Percentiles rank a stretch among this genome's conserved stretches.
Evolutionary conservation across 2,888 invertebrate genomes (phyloP).

Genomic region (Pachymerium ferrugineum): DNA sequence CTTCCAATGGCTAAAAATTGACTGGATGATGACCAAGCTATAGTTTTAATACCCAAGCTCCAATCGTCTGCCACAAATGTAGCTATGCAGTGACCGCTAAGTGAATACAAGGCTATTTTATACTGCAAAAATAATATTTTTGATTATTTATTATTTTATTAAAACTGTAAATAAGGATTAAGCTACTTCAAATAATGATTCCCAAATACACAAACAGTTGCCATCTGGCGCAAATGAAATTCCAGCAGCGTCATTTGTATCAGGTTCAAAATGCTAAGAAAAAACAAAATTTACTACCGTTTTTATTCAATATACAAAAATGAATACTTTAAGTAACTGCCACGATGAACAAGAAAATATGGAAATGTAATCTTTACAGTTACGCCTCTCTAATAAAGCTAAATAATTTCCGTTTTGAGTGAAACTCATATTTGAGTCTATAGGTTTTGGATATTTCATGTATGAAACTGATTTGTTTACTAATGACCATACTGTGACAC

Average conservation of each 20-base stretch:
- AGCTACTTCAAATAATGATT: conserved; percentile 42
- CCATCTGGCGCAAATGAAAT: conserved; percentile 49
- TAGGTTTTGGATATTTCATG: conserved; percentile 49
- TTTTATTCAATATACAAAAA: background rate
- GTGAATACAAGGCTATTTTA: conserved; percentile 46
- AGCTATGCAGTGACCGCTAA: conserved; percentile 48
- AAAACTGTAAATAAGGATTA: background rate
- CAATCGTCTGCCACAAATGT: conserved; percentile 45
- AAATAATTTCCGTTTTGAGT: conserved; percentile 47
- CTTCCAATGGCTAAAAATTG: conserved; percentile 50
- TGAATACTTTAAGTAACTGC: conserved; percentile 47
- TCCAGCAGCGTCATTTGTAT: conserved; percentile 48
- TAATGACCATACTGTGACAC: conserved; percentile 51
- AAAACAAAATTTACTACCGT: background rate
- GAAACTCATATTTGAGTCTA: conserved; percentile 44
- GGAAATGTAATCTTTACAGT: conserved; percentile 47
- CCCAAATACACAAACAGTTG: conserved; percentile 47
- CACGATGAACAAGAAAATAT: conserved; percentile 41
- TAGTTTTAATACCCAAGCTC: conserved; percentile 47
- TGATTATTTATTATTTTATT: background rate
- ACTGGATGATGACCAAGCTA: conserved; percentile 48
- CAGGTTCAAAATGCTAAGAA: conserved; percentile 47
- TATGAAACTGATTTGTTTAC: conserved; percentile 49
- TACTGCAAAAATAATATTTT: conserved; percentile 46
- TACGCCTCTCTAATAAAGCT: conserved; percentile 49